Percentiles rank a stretch among this genome's conserved stretches.
Conservation (phyloP, 2,797 vertebrate species). For the Scolopax rusticola region DNA sequence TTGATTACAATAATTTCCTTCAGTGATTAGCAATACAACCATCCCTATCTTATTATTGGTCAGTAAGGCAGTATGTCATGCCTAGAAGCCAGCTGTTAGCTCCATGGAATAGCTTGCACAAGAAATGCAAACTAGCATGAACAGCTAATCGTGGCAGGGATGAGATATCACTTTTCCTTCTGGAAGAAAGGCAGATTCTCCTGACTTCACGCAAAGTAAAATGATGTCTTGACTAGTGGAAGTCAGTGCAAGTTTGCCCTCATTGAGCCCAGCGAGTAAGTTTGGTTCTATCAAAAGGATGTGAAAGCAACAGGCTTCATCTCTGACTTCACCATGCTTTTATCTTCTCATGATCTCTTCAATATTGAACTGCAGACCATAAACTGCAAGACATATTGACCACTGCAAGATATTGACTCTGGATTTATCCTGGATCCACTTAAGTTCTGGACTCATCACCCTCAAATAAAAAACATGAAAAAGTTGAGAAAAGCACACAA, state of each 20-base stretch:
- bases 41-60: background rate
- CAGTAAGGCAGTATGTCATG: background rate
- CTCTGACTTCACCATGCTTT: background rate
- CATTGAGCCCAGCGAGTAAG: background rate
- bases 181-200: background rate
- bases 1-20: background rate
- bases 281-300: background rate
- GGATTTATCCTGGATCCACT: background rate
- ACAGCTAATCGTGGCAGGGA: background rate
- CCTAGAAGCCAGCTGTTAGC: background rate
- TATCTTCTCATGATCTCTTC: background rate
- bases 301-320: background rate
- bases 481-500: background rate
- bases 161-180: background rate
- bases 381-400: background rate
- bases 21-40: background rate
- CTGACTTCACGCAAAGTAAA: background rate
- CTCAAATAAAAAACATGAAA: background rate
- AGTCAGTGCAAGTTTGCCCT: background rate
- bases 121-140: background rate
- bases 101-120: background rate
- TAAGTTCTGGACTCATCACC: background rate
- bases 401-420: background rate
- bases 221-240: background rate
- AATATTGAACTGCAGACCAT: background rate